phyloP scores from a whole-genome alignment of 2,888 invertebrate species.

The Beris morrisii region DNA sequence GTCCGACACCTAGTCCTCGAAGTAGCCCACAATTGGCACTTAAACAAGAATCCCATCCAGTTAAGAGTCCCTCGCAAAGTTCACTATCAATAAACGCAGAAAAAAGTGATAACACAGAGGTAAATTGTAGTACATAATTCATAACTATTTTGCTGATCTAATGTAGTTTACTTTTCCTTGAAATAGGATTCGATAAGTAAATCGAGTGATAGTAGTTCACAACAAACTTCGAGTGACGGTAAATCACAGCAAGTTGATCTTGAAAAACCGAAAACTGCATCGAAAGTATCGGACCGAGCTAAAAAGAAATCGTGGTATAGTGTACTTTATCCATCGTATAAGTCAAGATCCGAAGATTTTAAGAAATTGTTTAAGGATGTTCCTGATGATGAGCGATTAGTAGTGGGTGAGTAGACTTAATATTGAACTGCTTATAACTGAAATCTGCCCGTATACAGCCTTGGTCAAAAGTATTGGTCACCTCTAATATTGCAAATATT shows the following conservation, averaged over 20 bases:
- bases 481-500: too few species aligned
- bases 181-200: conserved; percentile 42
- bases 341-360: conserved; percentile 90
- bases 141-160: neutral
- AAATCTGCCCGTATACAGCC: neutral
- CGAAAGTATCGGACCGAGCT: conserved; percentile 60
- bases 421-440: neutral
- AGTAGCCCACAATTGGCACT: conserved; percentile 51
- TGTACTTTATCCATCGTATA: conserved; percentile 87
- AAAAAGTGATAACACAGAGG: conserved; percentile 41
- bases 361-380: conserved; percentile 89
- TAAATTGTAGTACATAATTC: conserved; percentile 27
- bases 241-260: conserved; percentile 32
- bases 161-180: neutral
- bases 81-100: conserved; percentile 37
- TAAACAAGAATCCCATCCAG: conserved; percentile 42
- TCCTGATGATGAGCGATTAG: conserved; percentile 85
- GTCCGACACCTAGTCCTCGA: conserved; percentile 43
- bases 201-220: conserved; percentile 42
- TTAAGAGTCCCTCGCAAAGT: conserved; percentile 38
- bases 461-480: too few species aligned
- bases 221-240: conserved; percentile 34
- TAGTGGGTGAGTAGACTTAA: conserved; percentile 76
- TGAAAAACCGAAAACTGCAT: conserved; percentile 47
- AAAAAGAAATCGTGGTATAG: conserved; percentile 88